These are phyloP conservation scores for Mesocricetus auratus DNA, from an alignment of 2,113 vertebrate genomes.

Conservation along the genomic window DNA sequence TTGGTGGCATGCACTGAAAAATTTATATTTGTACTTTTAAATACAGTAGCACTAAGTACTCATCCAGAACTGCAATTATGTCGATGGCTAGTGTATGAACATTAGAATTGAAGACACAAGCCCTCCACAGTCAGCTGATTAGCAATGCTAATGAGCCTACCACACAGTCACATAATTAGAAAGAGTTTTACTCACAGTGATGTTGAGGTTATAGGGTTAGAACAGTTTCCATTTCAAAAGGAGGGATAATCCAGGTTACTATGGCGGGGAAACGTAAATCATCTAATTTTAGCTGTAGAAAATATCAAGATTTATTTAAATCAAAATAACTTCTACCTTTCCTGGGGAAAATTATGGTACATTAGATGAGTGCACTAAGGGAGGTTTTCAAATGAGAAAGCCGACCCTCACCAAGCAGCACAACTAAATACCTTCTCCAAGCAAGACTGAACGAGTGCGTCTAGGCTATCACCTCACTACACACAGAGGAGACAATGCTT, in stretches of 20 bases:
- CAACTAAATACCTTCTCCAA: constrained; percentile 15
- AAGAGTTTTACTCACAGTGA: constrained; percentile 81
- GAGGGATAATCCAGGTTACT: constrained; percentile 78
- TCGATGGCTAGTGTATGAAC: constrained; percentile 77
- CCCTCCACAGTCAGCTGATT: constrained; percentile 84
- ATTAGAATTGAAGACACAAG: constrained; percentile 78
- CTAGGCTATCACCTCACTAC: constrained; percentile 50
- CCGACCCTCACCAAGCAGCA: constrained; percentile 13
- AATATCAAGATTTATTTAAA: constrained; percentile 73
- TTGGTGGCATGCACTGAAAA: background rate
- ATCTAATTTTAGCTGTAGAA: constrained; percentile 78
- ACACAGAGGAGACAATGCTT: constrained; percentile 53
- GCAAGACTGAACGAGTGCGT: constrained; percentile 26
- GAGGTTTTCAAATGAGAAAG: background rate
- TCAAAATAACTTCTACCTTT: constrained; percentile 72
- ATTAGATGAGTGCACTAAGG: constrained; percentile 63
- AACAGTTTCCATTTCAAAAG: constrained; percentile 87
- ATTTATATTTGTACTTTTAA: constrained; percentile 78
- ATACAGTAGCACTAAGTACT: constrained; percentile 70
- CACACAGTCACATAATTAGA: constrained; percentile 85
- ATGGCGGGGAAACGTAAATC: constrained; percentile 70
- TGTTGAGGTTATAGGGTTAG: constrained; percentile 85
- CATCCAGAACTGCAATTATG: constrained; percentile 80
- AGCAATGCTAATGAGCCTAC: constrained; percentile 83
- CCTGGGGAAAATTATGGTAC: constrained; percentile 69